Base-by-base conservation (phyloP, 2,113 vertebrate species). In the Mobula hypostoma region DNA sequence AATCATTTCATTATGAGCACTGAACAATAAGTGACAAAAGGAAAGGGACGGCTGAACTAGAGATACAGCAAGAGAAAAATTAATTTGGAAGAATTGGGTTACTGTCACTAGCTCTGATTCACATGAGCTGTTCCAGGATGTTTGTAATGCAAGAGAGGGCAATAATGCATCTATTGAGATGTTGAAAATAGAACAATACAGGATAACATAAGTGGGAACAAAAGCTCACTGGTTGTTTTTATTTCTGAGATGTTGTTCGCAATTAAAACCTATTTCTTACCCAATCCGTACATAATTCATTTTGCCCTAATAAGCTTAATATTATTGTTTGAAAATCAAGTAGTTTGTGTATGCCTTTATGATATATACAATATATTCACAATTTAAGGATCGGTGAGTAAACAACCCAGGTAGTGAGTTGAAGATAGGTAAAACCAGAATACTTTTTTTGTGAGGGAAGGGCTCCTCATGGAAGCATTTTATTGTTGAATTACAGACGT, bases 131-230 rank as follows among this genome's bases (percentile, higher is more conserved):
- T 40, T 74, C 21, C 36, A 74, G 36, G 90, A 74, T 74, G 90
- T 48, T 76, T 14, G 87, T 74, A 76, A 93, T 11, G 70, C 72
- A 48, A 93, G 90, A 93, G 70, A 76, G 40, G 24, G 48, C 91
- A 93, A 93, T 93, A 93, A 76, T 93, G 70, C 40, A 76, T 93
- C 68, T 40, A 56, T 93, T 93, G 70, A 93, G 68, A 74, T 74
- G 70, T 24, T 93, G 68, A 21, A 93, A 15, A 70, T 56, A 56
- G 91, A 93, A 93, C 91, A 74, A 93, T 74, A 12, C 36, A 74
- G 36, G n/a, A 74, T 74, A 70, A 70, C 70, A 93, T 72, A 74
- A 93, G 17, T 74, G 70, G 40, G 40, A 93, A 74, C 70, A 68
- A 93, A 93, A 72, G 70, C 91, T 40, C 32, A 76, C 72, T 93